Evolutionary conservation across 2,113 vertebrate species (phyloP).

Genomic region (Thamnophis sirtalis): DNA sequence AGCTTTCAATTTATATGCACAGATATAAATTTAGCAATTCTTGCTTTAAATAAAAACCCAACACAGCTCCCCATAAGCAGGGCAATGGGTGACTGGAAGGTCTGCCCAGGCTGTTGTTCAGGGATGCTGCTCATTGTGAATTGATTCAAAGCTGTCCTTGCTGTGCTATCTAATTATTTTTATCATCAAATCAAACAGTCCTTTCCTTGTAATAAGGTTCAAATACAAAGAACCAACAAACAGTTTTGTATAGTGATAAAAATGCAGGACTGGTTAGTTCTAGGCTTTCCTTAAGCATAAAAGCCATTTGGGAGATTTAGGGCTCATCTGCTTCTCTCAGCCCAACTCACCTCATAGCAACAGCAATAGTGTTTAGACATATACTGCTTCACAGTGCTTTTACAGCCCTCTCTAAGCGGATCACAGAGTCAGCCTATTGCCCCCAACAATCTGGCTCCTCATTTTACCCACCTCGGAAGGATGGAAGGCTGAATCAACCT

Average conservation of each 20-base stretch:
- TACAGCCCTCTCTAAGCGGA: too few relatives aligned
- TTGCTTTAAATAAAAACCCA: background rate
- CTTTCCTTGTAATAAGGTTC: background rate
- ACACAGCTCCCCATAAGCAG: background rate
- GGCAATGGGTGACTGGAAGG: background rate
- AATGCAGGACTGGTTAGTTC: background rate
- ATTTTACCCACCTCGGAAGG: too few relatives aligned
- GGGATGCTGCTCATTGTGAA: background rate
- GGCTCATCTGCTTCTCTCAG: too few relatives aligned
- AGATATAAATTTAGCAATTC: background rate
- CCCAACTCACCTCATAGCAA: too few relatives aligned
- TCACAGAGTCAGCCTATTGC: too few relatives aligned
- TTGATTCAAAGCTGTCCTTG: background rate
- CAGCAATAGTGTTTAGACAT: too few relatives aligned
- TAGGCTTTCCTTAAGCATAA: background rate
- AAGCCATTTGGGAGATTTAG: too few relatives aligned
- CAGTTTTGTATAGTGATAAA: background rate
- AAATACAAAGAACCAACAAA: background rate
- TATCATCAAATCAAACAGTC: background rate
- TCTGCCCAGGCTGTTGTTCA: background rate
- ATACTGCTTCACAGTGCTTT: too few relatives aligned
- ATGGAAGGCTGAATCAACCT: too few relatives aligned
- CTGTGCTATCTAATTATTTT: background rate
- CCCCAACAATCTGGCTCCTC: too few relatives aligned
- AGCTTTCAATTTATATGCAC: background rate